Conservation (phyloP, 2,113 vertebrate species). For the Nothoprocta pentlandii region DNA sequence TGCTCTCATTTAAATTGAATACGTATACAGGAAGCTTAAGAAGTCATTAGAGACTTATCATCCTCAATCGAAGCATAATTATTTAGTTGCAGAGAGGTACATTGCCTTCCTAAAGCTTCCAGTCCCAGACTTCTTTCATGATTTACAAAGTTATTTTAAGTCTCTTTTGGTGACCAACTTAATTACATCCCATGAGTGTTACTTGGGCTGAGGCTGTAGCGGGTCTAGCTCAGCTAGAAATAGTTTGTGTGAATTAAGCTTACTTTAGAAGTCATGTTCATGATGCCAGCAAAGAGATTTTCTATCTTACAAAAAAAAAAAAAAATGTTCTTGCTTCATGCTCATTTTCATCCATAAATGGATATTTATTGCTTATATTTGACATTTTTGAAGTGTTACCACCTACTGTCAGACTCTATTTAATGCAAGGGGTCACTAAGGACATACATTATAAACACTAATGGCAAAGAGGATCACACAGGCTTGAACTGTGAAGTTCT, state of each 20-base stretch:
- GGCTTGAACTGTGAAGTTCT: neutral
- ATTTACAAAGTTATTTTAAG: neutral
- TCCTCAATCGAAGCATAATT: neutral
- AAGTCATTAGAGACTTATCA: neutral
- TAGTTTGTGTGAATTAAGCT: neutral
- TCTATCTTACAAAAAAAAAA: neutral
- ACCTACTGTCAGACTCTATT: neutral
- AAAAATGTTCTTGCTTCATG: neutral
- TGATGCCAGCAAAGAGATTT: neutral
- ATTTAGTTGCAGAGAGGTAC: neutral
- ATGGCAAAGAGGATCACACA: neutral
- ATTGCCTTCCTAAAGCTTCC: neutral
- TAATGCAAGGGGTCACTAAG: neutral
- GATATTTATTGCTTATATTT: neutral
- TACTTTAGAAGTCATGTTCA: neutral
- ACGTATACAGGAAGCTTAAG: neutral
- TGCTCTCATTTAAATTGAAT: neutral
- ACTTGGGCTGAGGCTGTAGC: neutral
- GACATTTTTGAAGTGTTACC: neutral
- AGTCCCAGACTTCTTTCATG: neutral
- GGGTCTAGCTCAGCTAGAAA: neutral
- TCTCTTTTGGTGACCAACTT: neutral
- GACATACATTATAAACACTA: neutral
- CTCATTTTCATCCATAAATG: neutral
- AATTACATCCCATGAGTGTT: neutral